Base-by-base conservation (phyloP, 2,888 invertebrate genomes). In the Tetranychus truncatus region DNA sequence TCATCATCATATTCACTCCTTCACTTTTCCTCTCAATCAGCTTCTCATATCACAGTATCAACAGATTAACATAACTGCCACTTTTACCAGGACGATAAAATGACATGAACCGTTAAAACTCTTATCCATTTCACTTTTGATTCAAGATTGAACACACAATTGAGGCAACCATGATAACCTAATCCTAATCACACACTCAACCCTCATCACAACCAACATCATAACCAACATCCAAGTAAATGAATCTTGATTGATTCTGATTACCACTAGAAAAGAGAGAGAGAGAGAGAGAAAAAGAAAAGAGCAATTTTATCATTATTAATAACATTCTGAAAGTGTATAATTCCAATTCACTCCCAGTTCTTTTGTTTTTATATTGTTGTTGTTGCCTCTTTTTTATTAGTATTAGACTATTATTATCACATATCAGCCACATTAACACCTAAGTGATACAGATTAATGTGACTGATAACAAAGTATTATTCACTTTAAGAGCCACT, bases 361-460 rank as follows among this genome's bases (percentile, higher is more conserved):
- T 34, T 4, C 34, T 34, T 34, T 34, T 34, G 34, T 34, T 34
- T 34, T 34, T 34, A 34, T 34, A 34, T 34, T 3, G 34, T 34
- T 34, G 34, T 34, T 34, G 34, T 34, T 34, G 34, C 34, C 34
- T 24, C 24, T 34, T 34, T 34, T 34, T 34, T 34, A 34, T 34
- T 34, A 34, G 34, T 34, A 34, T 34, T 34, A 34, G 3, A 34
- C 34, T 55, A 55, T 55, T 55, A 55, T 55, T 55, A 55, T 55
- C 55, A 5, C 55, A 55, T 15, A 55, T 15, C 55, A 55, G 34
- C 34, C 55, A 55, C 55, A 55, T 55, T 55, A 55, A 15, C 55
- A 55, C 55, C 55, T 55, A 55, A 55, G 55, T 55, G 55, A 55
- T 55, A 55, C 55, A 55, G 55, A 55, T 55, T 55, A 55, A 55